A percentile compares a stretch with the other conserved stretches of the same genome.
phyloP scores from a whole-genome alignment of 2,888 invertebrate genomes.

The Epicampocera succincta region DNA sequence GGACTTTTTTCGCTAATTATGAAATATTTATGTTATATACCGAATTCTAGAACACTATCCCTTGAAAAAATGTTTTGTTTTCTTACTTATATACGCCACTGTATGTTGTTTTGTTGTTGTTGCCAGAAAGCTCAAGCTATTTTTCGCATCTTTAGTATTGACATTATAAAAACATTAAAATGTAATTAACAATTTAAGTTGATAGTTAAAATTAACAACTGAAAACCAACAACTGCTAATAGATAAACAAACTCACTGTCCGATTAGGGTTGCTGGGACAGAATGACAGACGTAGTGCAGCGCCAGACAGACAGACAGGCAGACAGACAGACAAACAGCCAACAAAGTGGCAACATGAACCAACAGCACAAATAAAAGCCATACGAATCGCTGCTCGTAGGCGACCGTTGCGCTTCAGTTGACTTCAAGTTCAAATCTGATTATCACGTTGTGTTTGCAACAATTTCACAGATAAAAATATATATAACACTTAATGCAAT shows the following conservation, averaged over 20 bases:
- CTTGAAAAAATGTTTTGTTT: no score
- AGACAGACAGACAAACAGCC: not conserved
- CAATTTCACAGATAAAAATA: not conserved
- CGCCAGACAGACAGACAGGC: not conserved
- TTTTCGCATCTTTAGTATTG: conserved; percentile 41
- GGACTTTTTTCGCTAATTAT: no score
- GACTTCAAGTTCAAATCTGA: conserved; percentile 68
- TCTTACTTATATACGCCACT: no score
- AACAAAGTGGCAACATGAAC: conserved; percentile 18
- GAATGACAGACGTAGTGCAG: not conserved
- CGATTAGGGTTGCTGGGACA: not conserved
- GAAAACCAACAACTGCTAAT: conserved; percentile 6
- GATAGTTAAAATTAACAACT: conserved; percentile 26
- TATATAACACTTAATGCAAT: conserved; percentile 6
- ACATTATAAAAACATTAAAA: conserved; percentile 60
- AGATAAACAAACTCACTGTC: not conserved
- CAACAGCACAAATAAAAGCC: conserved; percentile 18
- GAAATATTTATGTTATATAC: no score
- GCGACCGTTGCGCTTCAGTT: conserved; percentile 59
- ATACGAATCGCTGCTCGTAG: conserved; percentile 14
- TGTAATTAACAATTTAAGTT: conserved; percentile 56
- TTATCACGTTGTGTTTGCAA: conserved; percentile 61
- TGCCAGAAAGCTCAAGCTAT: no score
- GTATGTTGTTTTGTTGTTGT: no score
- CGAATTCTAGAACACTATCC: no score